Evolutionary conservation across 2,797 vertebrate genomes (phyloP).

Genomic region (Melopsittacus undulatus): DNA sequence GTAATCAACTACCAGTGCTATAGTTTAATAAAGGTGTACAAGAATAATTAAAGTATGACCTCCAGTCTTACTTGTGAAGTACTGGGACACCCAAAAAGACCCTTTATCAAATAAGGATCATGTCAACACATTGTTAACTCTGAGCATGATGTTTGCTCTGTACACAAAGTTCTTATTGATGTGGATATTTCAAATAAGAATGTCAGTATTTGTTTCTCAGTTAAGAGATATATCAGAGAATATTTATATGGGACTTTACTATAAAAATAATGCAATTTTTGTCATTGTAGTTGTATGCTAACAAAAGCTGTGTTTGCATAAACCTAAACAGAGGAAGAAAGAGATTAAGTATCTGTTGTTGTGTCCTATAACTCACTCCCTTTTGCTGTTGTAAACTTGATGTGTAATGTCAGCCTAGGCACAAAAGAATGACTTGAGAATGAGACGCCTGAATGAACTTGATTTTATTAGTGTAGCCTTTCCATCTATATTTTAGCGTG

Average conservation of each 20-base stretch:
- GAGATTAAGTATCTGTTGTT: neutral
- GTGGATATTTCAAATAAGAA: neutral
- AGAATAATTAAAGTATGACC: neutral
- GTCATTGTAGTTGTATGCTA: neutral
- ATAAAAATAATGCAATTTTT: neutral
- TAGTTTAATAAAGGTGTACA: neutral
- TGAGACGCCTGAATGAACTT: neutral
- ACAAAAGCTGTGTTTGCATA: neutral
- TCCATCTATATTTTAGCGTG: constrained; percentile 35
- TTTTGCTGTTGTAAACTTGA: constrained; percentile 42
- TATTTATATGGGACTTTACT: neutral
- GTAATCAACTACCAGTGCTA: neutral
- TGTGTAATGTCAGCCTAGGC: constrained; percentile 24
- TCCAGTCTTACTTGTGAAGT: neutral
- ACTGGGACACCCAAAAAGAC: neutral
- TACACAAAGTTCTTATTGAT: neutral
- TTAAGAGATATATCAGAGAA: neutral
- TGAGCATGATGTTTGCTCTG: neutral
- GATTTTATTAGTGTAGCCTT: constrained; percentile 22
- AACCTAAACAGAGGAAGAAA: neutral
- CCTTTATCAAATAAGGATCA: neutral
- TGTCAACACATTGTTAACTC: neutral
- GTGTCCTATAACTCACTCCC: neutral
- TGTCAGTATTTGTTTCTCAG: neutral
- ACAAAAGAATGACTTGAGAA: constrained; percentile 11